Base-by-base conservation (phyloP, 1,140 invertebrate genomes). In the Atta colombica region DNA sequence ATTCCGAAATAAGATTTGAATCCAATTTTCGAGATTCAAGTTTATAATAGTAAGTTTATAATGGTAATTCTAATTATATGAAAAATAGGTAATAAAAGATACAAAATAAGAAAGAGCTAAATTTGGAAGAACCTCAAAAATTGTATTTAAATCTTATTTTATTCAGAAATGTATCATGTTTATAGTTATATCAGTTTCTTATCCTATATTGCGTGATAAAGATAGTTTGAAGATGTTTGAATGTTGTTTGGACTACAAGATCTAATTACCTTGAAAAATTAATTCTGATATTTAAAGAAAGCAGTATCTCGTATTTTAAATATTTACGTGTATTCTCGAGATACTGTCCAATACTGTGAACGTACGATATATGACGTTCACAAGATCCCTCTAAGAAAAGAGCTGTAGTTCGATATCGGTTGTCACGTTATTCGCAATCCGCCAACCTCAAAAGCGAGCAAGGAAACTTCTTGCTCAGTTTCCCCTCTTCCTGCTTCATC, bases 391-490 rank as follows among this genome's bases (percentile, higher is more conserved):
- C 80, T n/a, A 39, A 63, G 80, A 49, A 60, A 86, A 80, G 85
- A 82, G 35, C 51, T 49, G 39, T 55, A 86, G 84, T 68, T 53
- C 77, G 61, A 69, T 60, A 81, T 86, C 85, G 85, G 51, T 65
- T 80, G 77, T 86, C 77, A 65, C 77, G 85, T 65, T 78, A 80
- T 86, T 81, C 77, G 77, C 85, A 68, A 86, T 53, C 77, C 65
- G 55, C 80, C 69, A 84, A 84, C 80, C 69, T 75, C 80, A 75
- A 84, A 74, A 84, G 69, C 80, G 80, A 84, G 25, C 69, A 60
- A 49, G 75, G 65, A 60, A 86, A 81, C 75, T 81, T 87, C 66
- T 87, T 87, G 55, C 55, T 39, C 39, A 28, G 21, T 12, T 49
- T 21, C 35, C 66, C 66, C 51, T 31, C 28, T 45, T 51, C 45